Base-by-base conservation (phyloP, 2,797 vertebrate species). In the Platyrinchus mystaceus region DNA sequence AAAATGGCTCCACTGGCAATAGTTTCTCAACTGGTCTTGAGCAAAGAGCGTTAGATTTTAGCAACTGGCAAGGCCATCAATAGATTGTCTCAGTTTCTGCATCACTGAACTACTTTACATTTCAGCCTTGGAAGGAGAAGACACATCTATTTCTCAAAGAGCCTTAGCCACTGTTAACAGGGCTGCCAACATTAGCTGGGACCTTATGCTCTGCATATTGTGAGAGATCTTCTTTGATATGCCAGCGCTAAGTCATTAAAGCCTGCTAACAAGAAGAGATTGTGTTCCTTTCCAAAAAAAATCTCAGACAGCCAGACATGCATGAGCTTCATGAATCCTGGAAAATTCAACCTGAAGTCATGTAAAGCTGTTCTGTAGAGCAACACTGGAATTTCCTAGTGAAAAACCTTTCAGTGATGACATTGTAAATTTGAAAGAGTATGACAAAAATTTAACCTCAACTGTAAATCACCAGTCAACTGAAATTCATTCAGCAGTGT, bases 161-260 rank as follows among this genome's bases (percentile, higher is more conserved):
- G 7, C 27, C n/a, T 4, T 55, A 75, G 39, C 20, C 9, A 69
- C 6, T 80, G 7, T 8, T 76, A 49, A 41, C 3, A 68, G 5
- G 11, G 16, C 10, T 67, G 28, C 8, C 2, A 3, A 21, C 2
- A 0, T 73, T 59, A 50, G 12, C n/a, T 56, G 47, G 22, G 3
- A 24, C n/a, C 9, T 74, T 22, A 27, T 34, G 30, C 3, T 49
- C 11, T 76, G 23, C 6, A 8, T 6, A 4, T 13, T 59, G 15
- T 43, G 16, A 92, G 22, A 79, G 3, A n/a, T 6, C 21, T 44
- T 62, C 44, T 75, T 46, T 53, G 23, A 46, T 11, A 37, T 1
- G 4, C 5, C n/a, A 32, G 6, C 12, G 18, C n/a, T 2, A 84
- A 7, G 14, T 24, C 36, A 64, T 34, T 60, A 71, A 81, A 77